Conservation (phyloP, 2,113 vertebrate genomes). For the Hydrochoerus hydrochaeris region DNA sequence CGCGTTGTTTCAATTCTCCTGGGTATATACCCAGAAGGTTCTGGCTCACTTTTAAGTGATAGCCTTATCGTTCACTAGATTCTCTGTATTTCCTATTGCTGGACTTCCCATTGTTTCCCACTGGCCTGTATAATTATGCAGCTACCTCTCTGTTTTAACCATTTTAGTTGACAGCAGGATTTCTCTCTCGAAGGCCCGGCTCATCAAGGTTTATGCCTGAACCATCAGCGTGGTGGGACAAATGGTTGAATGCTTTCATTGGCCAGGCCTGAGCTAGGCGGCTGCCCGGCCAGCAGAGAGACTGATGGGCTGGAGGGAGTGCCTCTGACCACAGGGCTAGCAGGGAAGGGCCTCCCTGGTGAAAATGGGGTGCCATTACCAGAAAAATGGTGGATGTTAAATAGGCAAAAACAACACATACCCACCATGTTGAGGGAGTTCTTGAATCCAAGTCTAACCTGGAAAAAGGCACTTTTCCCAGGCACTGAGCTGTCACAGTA, state of each 20-base stretch:
- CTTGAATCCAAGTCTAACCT: background rate
- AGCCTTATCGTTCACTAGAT: background rate
- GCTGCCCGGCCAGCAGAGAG: background rate
- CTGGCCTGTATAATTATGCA: background rate
- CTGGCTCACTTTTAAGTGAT: background rate
- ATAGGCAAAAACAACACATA: background rate
- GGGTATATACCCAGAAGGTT: background rate
- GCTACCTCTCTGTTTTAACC: background rate
- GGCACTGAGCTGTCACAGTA: background rate
- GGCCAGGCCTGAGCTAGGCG: background rate
- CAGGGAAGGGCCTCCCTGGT: background rate
- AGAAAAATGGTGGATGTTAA: background rate
- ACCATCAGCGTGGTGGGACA: background rate
- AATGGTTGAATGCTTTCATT: background rate
- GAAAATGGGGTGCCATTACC: background rate
- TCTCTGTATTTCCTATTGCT: background rate
- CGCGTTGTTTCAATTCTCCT: background rate
- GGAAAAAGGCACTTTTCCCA: background rate
- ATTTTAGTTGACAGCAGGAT: background rate
- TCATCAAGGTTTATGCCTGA: background rate
- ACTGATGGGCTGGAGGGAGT: background rate
- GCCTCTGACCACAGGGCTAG: background rate
- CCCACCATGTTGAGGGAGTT: background rate
- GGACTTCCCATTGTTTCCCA: background rate
- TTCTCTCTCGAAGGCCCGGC: background rate